Percentiles rank a stretch among this genome's conserved stretches.
phyloP scores from a whole-genome alignment of 2,113 vertebrate genomes.

The Dasyurus viverrinus region DNA sequence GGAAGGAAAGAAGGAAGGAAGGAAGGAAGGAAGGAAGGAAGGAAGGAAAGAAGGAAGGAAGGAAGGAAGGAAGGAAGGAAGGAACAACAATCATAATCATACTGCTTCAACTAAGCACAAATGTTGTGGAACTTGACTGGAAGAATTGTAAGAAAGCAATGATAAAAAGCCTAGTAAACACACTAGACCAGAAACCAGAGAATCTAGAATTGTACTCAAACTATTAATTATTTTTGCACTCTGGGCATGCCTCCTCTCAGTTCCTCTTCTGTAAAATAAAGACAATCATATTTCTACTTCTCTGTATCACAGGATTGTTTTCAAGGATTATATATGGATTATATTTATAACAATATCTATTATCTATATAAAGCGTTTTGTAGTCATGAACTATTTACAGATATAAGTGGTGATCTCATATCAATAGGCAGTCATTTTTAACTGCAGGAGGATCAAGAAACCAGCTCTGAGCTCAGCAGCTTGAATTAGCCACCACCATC shows the following conservation, averaged over 20 bases:
- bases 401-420: neutral
- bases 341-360: no score
- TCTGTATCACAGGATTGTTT: neutral
- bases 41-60: no score
- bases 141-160: neutral
- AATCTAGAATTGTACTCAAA: neutral
- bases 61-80: no score
- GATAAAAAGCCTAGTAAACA: neutral
- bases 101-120: neutral
- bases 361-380: neutral
- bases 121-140: neutral
- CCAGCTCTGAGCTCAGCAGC: neutral
- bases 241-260: neutral
- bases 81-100: neutral
- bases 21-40: no score
- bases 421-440: neutral
- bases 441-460: slow-evolving; percentile 23
- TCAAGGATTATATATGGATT: neutral
- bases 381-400: neutral
- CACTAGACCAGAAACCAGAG: neutral
- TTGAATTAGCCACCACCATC: slow-evolving; percentile 28
- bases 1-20: no score
- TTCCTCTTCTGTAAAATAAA: neutral
- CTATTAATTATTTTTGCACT: neutral
- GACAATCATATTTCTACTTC: neutral